Percentiles rank a stretch among this genome's conserved stretches.
phyloP scores from a whole-genome alignment of 2,797 vertebrate genomes.

The Pyrocephalus nanus region DNA sequence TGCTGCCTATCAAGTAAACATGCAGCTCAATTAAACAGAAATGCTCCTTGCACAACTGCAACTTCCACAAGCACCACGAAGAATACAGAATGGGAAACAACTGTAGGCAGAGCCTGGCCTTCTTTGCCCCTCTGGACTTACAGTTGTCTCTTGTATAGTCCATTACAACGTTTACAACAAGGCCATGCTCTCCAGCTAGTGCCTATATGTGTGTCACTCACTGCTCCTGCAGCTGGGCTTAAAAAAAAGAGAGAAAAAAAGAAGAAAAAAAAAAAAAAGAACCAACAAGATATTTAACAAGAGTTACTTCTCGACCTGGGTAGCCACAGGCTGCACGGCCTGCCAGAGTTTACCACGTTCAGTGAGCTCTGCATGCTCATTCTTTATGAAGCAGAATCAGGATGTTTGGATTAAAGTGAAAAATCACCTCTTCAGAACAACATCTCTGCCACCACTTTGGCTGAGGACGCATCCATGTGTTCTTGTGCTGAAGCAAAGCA shows the following conservation, averaged over 20 bases:
- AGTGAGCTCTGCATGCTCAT: not conserved
- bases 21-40: not conserved
- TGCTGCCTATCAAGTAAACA: not conserved
- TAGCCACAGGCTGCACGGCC: not conserved
- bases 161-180: not conserved
- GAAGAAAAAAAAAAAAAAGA: not conserved
- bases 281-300: not conserved
- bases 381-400: not conserved
- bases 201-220: not conserved
- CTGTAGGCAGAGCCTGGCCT: not conserved
- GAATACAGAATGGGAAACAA: not conserved
- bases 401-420: not conserved
- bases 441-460: constrained; percentile 92
- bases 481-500: constrained; percentile 84
- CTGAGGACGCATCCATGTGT: constrained; percentile 87
- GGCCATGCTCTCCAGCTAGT: not conserved
- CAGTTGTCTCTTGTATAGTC: not conserved
- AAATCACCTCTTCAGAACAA: constrained; percentile 83
- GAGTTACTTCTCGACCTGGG: not conserved
- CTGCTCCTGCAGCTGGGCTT: not conserved
- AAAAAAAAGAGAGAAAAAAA: not conserved
- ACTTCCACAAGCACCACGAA: not conserved
- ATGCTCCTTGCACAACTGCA: not conserved
- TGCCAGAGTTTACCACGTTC: not conserved
- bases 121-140: not conserved